Evolutionary conservation across 2,888 invertebrate genomes (phyloP).

Genomic region (Dasysyrphus albostriatus): DNA sequence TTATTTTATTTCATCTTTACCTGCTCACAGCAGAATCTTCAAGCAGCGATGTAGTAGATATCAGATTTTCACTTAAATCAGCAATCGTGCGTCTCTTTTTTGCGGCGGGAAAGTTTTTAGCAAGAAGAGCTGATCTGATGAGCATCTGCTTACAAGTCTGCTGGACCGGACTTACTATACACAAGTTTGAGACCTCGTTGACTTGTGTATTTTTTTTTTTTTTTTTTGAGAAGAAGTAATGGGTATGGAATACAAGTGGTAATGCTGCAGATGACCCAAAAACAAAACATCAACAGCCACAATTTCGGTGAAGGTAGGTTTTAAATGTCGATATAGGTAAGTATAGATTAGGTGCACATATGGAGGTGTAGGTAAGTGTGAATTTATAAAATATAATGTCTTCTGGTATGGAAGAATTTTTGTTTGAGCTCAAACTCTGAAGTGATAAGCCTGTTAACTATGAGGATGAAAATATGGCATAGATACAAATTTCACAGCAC

Average conservation of each 20-base stretch:
- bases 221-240: background rate
- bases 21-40: background rate
- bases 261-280: conserved; percentile 21
- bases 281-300: background rate
- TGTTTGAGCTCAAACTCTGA: background rate
- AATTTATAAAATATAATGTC: background rate
- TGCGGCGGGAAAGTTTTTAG: background rate
- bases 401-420: no score
- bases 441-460: no score
- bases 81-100: conserved; percentile 19
- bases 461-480: no score
- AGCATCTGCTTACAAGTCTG: conserved; percentile 3
- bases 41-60: background rate
- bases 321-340: background rate
- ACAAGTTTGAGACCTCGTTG: background rate
- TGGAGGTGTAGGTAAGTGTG: background rate
- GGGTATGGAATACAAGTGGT: background rate
- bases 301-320: background rate
- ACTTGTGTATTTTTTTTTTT: conserved; percentile 1
- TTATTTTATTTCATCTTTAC: background rate
- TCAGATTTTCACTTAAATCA: conserved; percentile 6
- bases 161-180: conserved; percentile 9
- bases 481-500: no score
- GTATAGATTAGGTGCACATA: no score
- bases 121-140: background rate